Evolutionary conservation across 2,797 vertebrate species (phyloP), one percentile per base, ranked within the genome.

Genomic region (Huso huso): DNA sequence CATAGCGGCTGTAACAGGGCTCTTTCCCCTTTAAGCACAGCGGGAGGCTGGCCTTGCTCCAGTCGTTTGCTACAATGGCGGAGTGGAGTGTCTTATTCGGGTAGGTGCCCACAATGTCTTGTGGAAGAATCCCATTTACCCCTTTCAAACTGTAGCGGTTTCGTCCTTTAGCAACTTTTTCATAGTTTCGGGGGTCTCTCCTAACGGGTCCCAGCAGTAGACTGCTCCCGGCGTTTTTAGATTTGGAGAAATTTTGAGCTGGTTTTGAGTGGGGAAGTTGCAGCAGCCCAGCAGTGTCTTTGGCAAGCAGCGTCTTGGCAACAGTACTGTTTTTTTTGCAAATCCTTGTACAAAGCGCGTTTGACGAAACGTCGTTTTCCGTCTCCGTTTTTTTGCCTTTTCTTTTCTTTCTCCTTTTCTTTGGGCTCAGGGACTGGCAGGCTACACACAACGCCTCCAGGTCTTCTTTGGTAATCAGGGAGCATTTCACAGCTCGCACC

Each of bases 381-480:
- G 37, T 37, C 37, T 5, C 4, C 37, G 49, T 6, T 6, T 12
- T 49, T 12, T 48, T 69, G 61, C 55, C 10, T 18, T 69, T 64
- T 2, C 74, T 79, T 2, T 69, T 76, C 12, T 57, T 23, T 69
- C 73, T 80, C 76, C 75, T 79, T 70, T 58, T 11, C 6, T 68
- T 49, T 49, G 77, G 73, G 61, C 69, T 49, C 15, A 80, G 75
- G 67, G 74, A 77, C 71, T 73, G 62, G 69, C 81, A 85, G 63
- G 80, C 83, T 68, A 73, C 66, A 75, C 82, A 78, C 1, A 87
- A 78, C 23, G 77, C 77, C 51, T 81, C 78, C 70, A 86, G 75
- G 71, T 87, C 85, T 6, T 78, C 75, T 61, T 75, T 76, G 77
- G 85, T 82, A 69, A 86, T 87, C 66, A 86, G 84, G 13, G 84